phyloP scores from a whole-genome alignment of 2,888 invertebrate genomes.

The Cheilosia variabilis region DNA sequence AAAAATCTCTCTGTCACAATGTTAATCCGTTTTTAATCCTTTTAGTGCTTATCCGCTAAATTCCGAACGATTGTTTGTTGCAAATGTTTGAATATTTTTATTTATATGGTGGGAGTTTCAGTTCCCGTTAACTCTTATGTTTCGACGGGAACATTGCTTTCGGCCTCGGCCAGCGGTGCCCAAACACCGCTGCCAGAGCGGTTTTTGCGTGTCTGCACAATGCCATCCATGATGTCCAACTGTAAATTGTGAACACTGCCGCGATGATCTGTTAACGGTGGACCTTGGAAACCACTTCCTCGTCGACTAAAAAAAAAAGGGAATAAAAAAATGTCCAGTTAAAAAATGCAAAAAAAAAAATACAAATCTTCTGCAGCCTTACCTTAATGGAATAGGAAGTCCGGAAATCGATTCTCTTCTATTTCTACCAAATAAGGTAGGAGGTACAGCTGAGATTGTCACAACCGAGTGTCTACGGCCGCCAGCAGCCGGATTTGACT shows the following conservation, averaged over 20 bases:
- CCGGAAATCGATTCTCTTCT: conserved; percentile 93
- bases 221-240: conserved; percentile 95
- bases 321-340: conserved; percentile 1
- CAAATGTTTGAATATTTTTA: conserved; percentile 58
- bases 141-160: conserved; percentile 82
- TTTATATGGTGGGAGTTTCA: conserved; percentile 52
- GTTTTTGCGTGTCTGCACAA: conserved; percentile 91
- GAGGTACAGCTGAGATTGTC: conserved; percentile 92
- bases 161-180: conserved; percentile 84
- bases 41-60: conserved; percentile 74
- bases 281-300: conserved; percentile 85
- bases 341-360: conserved; percentile 11
- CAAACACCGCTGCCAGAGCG: conserved; percentile 87
- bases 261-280: conserved; percentile 88
- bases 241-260: conserved; percentile 93
- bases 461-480: conserved; percentile 94
- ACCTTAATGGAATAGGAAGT: conserved; percentile 80
- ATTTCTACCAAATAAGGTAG: conserved; percentile 91
- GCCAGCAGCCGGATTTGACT: conserved; percentile 86
- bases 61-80: conserved; percentile 74
- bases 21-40: conserved; percentile 73
- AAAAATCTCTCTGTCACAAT: conserved; percentile 68
- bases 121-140: conserved; percentile 78
- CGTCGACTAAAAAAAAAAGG: conserved; percentile 79
- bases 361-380: conserved; percentile 70